Evolutionary conservation across 2,113 vertebrate species (phyloP), one percentile per base, ranked within the genome.

Genomic region (Zosterops pallidus): DNA sequence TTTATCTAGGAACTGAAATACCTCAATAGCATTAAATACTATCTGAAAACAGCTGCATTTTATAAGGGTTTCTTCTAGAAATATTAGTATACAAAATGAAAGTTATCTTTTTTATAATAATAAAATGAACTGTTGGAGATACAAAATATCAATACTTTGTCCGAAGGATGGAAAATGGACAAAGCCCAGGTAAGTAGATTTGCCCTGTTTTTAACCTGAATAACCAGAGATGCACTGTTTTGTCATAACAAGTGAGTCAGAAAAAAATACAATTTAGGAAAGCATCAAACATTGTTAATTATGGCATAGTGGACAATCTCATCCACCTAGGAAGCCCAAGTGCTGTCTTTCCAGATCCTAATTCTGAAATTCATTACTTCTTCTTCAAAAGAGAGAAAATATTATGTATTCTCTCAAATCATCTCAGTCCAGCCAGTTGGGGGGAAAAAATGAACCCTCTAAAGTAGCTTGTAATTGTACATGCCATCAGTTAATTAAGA

Each of bases 1-100:
- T 97, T 90, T 88, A 95, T 83, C 63, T 95, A 80, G 84, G 89
- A 95, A 96, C 50, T 84, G 37, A 94, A 95, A 88, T 82, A 91
- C 92, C 85, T 93, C 64, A 88, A 23, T 78, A 89, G 64, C 57
- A 39, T 62, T 88, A 90, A 97, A 95, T 92, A 81, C 53, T 83
- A 65, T 95, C 39, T 94, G 60, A 67, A 94, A 92, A 90, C 29
- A 65, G 46, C 74, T 72, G 80, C 80, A 94, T 94, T 95, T 97
- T 89, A 55, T 89, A 91, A 74, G 64, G 41, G n/a, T 90, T 96
- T 97, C 76, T 96, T 92, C 95, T 78, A 93, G 74, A 65, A 94
- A 92, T 89, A 86, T 93, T 92, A 87, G 50, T 92, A 80, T 60
- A 90, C 60, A 44, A 95, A 96, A 87, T 85, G 94, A 96, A 89